Conservation (phyloP, 30 jellyfish, hydroid and myxozoan species). For the Rhopilema esculentum region DNA sequence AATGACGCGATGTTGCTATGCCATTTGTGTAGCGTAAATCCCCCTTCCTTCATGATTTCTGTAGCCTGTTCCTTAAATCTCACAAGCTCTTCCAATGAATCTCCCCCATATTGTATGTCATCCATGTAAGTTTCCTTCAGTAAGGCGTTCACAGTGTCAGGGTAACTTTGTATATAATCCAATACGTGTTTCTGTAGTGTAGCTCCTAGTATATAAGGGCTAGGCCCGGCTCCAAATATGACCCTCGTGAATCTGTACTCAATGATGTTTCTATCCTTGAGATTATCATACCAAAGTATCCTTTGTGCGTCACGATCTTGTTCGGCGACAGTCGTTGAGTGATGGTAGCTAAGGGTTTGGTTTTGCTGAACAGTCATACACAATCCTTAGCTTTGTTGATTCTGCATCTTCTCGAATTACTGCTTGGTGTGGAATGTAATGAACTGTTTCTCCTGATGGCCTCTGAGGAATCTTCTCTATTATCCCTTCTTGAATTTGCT, state of each 20-base stretch:
- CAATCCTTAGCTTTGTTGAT: slow-evolving; percentile 63
- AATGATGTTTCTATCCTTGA: slow-evolving; percentile 5
- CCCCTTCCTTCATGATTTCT: slow-evolving; percentile 49
- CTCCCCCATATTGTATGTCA: slow-evolving; percentile 45
- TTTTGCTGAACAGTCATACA: slow-evolving; percentile 70
- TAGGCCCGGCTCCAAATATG: slow-evolving; percentile 53
- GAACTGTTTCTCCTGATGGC: slow-evolving; percentile 45
- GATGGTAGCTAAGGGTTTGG: slow-evolving; percentile 50
- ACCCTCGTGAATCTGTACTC: slow-evolving; percentile 62
- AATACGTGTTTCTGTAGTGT: slow-evolving; percentile 34
- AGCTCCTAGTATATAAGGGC: slow-evolving; percentile 70
- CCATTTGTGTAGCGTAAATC: slow-evolving; percentile 65
- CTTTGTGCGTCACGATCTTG: slow-evolving; percentile 64
- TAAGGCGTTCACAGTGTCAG: slow-evolving; percentile 7
- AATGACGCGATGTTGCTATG: slow-evolving; percentile 47
- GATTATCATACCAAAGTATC: slow-evolving; percentile 48
- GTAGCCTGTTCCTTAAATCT: slow-evolving; percentile 47
- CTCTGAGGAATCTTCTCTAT: slow-evolving; percentile 33
- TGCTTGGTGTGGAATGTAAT: slow-evolving; percentile 72
- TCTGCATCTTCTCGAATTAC: slow-evolving; percentile 69
- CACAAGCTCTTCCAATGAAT: slow-evolving; percentile 26
- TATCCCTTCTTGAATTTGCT: slow-evolving; percentile 50
- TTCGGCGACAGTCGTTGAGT: slow-evolving; percentile 68
- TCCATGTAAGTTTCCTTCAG: slow-evolving; percentile 39
- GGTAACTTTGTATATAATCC: not conserved